These are phyloP conservation scores for Columba livia DNA, from an alignment of 2,113 vertebrate species.

Conservation along the genomic window DNA sequence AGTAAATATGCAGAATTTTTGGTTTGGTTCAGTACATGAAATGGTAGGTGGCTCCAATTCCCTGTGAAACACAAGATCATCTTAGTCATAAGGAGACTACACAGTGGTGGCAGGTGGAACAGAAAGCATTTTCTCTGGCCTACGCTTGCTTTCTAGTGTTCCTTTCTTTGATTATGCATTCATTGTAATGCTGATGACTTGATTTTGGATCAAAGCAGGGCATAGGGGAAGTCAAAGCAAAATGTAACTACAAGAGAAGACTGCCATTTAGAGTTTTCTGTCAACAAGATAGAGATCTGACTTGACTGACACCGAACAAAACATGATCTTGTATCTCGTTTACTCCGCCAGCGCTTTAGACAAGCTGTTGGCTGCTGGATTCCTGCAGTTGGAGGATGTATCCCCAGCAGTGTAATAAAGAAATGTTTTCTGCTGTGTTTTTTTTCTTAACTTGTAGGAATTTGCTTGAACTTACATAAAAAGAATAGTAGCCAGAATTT, in stretches of 20 bases:
- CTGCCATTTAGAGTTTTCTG: neutral
- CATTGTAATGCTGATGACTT: neutral
- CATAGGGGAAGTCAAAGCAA: neutral
- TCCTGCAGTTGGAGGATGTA: neutral
- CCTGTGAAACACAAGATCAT: neutral
- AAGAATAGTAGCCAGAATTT: neutral
- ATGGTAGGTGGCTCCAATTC: neutral
- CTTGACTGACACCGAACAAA: neutral
- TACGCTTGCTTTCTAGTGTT: neutral
- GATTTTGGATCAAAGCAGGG: neutral
- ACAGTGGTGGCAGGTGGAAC: neutral
- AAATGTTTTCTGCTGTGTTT: neutral
- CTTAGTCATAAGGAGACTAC: neutral
- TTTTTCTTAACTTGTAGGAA: neutral
- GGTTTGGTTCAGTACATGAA: neutral
- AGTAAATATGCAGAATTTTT: neutral
- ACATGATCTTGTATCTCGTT: accelerated
- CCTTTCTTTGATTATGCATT: neutral
- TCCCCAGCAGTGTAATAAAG: neutral
- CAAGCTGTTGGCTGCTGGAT: neutral
- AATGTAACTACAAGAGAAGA: neutral
- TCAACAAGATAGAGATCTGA: neutral
- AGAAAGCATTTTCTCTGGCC: neutral
- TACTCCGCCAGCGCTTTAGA: neutral
- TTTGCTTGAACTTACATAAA: neutral